phyloP scores from a whole-genome alignment of 2,888 invertebrate species.

The Drosophila helvetica region DNA sequence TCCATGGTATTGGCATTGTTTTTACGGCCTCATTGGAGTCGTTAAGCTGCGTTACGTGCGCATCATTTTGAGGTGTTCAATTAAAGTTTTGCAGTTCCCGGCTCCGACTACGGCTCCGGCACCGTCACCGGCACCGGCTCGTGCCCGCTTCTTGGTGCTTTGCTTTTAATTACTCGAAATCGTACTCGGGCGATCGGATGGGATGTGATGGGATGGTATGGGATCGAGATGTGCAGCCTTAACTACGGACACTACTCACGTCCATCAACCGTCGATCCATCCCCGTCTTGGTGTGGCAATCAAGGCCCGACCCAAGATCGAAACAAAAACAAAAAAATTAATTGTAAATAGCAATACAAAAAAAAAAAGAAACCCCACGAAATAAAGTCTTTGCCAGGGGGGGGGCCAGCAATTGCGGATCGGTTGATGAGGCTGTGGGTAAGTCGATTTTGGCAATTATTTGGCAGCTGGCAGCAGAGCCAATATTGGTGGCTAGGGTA shows the following conservation, averaged over 20 bases:
- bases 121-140: conserved; percentile 31
- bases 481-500: conserved; percentile 11
- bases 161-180: conserved; percentile 38
- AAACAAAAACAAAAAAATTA: conserved; percentile 24
- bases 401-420: conserved; percentile 21
- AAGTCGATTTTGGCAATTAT: background rate
- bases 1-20: conserved; percentile 43
- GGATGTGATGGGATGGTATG: conserved; percentile 5
- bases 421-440: conserved; percentile 10
- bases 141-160: conserved; percentile 35
- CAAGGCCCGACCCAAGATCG: conserved; percentile 36
- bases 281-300: conserved; percentile 33
- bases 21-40: conserved; percentile 55
- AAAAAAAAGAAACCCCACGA: background rate
- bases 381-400: conserved; percentile 18
- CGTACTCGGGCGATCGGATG: conserved; percentile 12
- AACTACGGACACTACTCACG: background rate
- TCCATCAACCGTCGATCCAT: conserved; percentile 26
- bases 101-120: conserved; percentile 1
- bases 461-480: background rate
- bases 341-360: conserved; percentile 44
- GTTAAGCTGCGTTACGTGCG: conserved; percentile 77
- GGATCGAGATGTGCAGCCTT: conserved; percentile 14
- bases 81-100: conserved; percentile 54
- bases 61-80: conserved; percentile 81